Evolutionary conservation across 2,113 vertebrate genomes (phyloP).

Genomic region (Drymodes brunneopygia): DNA sequence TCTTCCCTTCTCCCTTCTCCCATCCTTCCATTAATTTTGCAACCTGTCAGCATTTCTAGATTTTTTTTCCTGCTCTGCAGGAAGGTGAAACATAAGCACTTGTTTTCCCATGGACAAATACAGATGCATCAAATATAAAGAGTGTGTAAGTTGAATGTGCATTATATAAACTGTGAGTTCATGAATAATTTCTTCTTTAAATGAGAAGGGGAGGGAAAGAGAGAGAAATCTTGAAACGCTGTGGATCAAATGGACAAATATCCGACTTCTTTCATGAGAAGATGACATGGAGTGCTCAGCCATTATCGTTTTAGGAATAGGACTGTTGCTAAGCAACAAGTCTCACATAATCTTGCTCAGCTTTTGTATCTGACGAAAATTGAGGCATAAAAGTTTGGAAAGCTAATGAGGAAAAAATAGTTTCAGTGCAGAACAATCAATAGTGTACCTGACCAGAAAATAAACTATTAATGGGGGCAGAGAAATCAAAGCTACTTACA

Average conservation of each 20-base stretch:
- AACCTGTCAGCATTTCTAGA: not conserved
- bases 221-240: not conserved
- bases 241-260: not conserved
- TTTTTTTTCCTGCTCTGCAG: not conserved
- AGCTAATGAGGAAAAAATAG: slow-evolving; percentile 71
- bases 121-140: not conserved
- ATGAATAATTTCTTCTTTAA: not conserved
- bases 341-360: slow-evolving; percentile 58
- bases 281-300: not conserved
- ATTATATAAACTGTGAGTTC: not conserved
- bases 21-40: not conserved
- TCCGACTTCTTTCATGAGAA: not conserved
- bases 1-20: not conserved
- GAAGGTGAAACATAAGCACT: not conserved
- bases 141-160: not conserved
- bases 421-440: slow-evolving; percentile 66
- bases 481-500: slow-evolving; percentile 47
- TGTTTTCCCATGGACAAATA: not conserved
- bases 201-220: fast-evolving
- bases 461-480: slow-evolving; percentile 52
- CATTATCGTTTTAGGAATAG: slow-evolving; percentile 45
- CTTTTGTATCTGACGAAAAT: slow-evolving; percentile 68
- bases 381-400: slow-evolving; percentile 69
- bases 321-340: slow-evolving; percentile 71
- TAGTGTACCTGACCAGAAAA: slow-evolving; percentile 71